Evolutionary conservation across 2,113 vertebrate genomes (phyloP).

Genomic region (Cettia cetti): DNA sequence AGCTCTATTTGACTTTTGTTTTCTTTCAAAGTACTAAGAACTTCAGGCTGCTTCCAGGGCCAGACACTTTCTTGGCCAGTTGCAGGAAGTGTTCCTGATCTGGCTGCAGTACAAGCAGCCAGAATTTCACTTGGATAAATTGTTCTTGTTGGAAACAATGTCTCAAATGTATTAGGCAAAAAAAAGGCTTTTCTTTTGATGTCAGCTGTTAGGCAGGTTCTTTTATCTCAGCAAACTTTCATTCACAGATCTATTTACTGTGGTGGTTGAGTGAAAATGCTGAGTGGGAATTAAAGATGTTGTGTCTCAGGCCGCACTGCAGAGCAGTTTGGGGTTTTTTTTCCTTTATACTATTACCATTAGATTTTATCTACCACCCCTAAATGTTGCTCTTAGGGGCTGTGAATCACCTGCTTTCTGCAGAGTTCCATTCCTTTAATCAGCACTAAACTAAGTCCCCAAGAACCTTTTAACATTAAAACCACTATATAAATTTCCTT

Average conservation of each 20-base stretch:
- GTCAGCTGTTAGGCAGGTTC: not conserved
- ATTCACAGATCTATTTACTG: not conserved
- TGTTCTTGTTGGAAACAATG: not conserved
- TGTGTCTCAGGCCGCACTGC: not conserved
- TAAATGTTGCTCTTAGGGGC: not conserved
- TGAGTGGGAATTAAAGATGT: not conserved
- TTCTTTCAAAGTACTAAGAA: not conserved
- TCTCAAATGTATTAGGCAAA: not conserved
- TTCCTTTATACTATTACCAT: not conserved
- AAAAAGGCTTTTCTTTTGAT: not conserved
- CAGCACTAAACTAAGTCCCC: not conserved
- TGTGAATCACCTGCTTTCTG: not conserved
- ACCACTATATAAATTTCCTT: not conserved
- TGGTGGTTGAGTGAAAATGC: not conserved
- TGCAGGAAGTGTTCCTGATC: constrained; percentile 12
- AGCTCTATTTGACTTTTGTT: not conserved
- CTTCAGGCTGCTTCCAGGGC: not conserved
- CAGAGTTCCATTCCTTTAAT: not conserved
- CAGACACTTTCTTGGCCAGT: constrained; percentile 8
- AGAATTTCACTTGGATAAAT: constrained; percentile 33
- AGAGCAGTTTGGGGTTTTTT: not conserved
- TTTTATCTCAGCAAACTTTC: not conserved
- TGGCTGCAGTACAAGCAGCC: not conserved
- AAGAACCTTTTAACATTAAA: not conserved
- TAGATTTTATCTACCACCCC: not conserved